Conservation (phyloP, 2,888 invertebrate species). For the Tryphoninae sp. region DNA sequence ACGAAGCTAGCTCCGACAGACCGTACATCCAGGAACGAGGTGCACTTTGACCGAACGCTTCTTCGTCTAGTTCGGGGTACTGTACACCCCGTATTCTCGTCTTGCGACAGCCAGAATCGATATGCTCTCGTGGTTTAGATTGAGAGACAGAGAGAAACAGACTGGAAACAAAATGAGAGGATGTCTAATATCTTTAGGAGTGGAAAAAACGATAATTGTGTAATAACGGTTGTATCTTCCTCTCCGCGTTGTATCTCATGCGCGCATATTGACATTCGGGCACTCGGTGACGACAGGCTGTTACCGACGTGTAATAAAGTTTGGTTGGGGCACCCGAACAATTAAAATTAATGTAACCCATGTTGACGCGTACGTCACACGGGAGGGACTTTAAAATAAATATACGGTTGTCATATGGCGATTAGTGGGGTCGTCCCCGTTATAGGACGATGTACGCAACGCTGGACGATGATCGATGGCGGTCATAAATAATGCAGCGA, state of each 20-base stretch:
- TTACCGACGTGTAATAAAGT: constrained; percentile 35
- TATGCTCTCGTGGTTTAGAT: constrained; percentile 37
- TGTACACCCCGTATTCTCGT: constrained; percentile 17
- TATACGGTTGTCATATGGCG: constrained; percentile 80
- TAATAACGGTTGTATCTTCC: not conserved
- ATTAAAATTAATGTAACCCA: constrained; percentile 78
- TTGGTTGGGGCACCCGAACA: constrained; percentile 70
- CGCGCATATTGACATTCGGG: not conserved
- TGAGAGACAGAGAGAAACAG: not conserved
- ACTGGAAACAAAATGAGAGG: not conserved
- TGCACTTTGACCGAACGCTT: constrained; percentile 31
- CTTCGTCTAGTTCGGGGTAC: constrained; percentile 18
- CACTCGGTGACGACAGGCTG: constrained; percentile 38
- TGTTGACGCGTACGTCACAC: constrained; percentile 69
- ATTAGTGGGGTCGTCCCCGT: constrained; percentile 78
- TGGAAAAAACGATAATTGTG: constrained; percentile 6
- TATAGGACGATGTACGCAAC: constrained; percentile 67
- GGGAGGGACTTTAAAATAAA: constrained; percentile 78
- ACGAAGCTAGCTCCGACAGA: constrained; percentile 12
- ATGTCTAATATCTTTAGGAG: not conserved
- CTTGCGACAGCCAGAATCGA: constrained; percentile 31
- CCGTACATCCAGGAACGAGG: constrained; percentile 17
- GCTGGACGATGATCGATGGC: constrained; percentile 80
- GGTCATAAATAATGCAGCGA: constrained; percentile 80
- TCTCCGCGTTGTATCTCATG: not conserved